phyloP scores from a whole-genome alignment of 2,113 vertebrate species.

The Eclectus roratus region DNA sequence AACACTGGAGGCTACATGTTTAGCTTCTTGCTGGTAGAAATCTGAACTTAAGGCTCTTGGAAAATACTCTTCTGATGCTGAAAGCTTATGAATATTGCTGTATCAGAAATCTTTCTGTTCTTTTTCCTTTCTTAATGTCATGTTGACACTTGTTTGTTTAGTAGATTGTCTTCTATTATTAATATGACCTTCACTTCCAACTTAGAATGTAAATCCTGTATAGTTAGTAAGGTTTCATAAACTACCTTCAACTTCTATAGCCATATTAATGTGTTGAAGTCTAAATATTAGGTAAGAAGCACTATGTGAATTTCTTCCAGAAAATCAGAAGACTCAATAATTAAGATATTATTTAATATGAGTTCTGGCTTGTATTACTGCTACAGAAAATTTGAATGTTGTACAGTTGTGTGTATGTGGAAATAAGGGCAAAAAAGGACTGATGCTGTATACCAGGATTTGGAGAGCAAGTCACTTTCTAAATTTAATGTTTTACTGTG shows the following conservation, averaged over 20 bases:
- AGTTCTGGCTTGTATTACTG: background rate
- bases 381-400: background rate
- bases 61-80: background rate
- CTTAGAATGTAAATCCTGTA: background rate
- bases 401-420: background rate
- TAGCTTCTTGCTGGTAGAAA: background rate
- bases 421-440: background rate
- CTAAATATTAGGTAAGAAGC: background rate
- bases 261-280: background rate
- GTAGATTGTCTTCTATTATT: background rate
- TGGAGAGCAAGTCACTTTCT: background rate
- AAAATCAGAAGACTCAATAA: background rate
- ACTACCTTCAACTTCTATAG: background rate
- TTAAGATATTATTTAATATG: background rate
- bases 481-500: background rate
- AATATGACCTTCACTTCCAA: background rate
- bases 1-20: background rate
- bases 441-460: background rate
- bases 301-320: background rate
- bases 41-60: background rate
- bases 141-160: background rate
- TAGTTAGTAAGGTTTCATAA: background rate
- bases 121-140: background rate
- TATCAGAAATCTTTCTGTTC: background rate
- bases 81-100: background rate